Percentiles rank a stretch among this genome's conserved stretches.
These are phyloP conservation scores for Limanda limanda DNA, from an alignment of 2,113 vertebrate species.

Conservation along the genomic window DNA sequence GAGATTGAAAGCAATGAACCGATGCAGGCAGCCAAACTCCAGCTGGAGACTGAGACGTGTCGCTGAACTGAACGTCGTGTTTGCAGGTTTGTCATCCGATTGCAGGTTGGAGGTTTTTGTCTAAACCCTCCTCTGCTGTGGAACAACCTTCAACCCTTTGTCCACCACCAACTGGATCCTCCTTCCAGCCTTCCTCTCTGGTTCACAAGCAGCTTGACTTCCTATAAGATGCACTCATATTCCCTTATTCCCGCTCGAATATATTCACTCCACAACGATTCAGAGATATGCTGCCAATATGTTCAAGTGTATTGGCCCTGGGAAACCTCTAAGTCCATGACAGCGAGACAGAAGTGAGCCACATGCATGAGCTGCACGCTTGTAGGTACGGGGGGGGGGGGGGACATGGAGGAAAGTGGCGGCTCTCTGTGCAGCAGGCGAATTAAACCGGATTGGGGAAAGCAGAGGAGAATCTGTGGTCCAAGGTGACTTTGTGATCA, in stretches of 20 bases:
- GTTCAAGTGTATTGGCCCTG: slow-evolving; percentile 30
- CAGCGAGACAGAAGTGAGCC: slow-evolving; percentile 55
- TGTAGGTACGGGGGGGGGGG: slow-evolving; percentile 62
- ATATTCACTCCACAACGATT: slow-evolving; percentile 27
- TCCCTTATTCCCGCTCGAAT: slow-evolving; percentile 2
- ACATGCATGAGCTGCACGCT: slow-evolving; percentile 51
- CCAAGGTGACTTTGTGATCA: slow-evolving; percentile 87
- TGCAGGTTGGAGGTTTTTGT: slow-evolving; percentile 33
- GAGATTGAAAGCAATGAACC: slow-evolving; percentile 36
- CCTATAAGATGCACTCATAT: slow-evolving; percentile 32
- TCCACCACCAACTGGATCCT: slow-evolving; percentile 4
- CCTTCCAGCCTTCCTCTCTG: slow-evolving; percentile 21
- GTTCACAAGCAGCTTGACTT: slow-evolving; percentile 49
- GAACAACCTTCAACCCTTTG: slow-evolving; percentile 33
- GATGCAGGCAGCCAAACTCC: slow-evolving; percentile 23
- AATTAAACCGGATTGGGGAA: slow-evolving; percentile 82
- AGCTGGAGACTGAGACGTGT: slow-evolving; percentile 23
- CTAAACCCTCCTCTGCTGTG: not conserved
- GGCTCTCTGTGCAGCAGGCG: slow-evolving; percentile 73
- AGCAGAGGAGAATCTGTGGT: slow-evolving; percentile 76
- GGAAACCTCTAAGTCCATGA: slow-evolving; percentile 65
- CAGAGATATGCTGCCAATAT: slow-evolving; percentile 14
- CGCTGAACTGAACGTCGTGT: not conserved
- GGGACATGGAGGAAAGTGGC: slow-evolving; percentile 61
- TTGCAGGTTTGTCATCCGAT: slow-evolving; percentile 23